Evolutionary conservation across 2,888 invertebrate species (phyloP), one percentile per base, ranked within the genome.

Genomic region (Altica lythri): DNA sequence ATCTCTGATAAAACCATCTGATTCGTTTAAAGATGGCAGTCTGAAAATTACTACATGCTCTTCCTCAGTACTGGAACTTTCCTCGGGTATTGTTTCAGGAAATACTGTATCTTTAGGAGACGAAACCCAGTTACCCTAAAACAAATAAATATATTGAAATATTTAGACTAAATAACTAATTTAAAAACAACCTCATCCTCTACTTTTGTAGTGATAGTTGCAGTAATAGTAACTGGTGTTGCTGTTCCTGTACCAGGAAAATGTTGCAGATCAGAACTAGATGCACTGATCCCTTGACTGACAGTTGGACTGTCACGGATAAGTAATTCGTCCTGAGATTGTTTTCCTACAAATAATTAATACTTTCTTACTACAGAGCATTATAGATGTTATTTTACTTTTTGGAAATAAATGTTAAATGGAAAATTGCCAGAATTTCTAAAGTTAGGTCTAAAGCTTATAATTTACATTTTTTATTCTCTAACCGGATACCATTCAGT

Each of bases 61-160:
- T 71, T 93, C 93, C 76, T 94, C 94, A 48, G 92, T 88, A 67
- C 92, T 93, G 2, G 93, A 93, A 70, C 91, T 92, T 75, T 94
- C 93, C 77, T 94, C 93, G 0, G 93, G 93, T 65, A 93, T 93
- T 4, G 93, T 93, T 80, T 93, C 93, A 6, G 93, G 93, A 72
- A 93, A 92, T 52, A 87, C 87, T 10, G 89, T 90, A 59, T 92
- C 92, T 74, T 93, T 92, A 2, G 92, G 91, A 6, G 92, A 92
- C 2, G 91, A 89, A 9, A 91, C 82, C 91, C 91, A 91, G 19
- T 80, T 80, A 10, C 83, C 84, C 80, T 89, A 62, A 47, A 70
- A 64, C 59, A 61, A 17, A 57, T 51, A 47, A 47, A 51, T 19
- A 6, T 16, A 22, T 9, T 40, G 1, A 5, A 14, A 32, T 8